phyloP scores from a whole-genome alignment of 2,888 invertebrate genomes.

The Arrhopalites spinosus region DNA sequence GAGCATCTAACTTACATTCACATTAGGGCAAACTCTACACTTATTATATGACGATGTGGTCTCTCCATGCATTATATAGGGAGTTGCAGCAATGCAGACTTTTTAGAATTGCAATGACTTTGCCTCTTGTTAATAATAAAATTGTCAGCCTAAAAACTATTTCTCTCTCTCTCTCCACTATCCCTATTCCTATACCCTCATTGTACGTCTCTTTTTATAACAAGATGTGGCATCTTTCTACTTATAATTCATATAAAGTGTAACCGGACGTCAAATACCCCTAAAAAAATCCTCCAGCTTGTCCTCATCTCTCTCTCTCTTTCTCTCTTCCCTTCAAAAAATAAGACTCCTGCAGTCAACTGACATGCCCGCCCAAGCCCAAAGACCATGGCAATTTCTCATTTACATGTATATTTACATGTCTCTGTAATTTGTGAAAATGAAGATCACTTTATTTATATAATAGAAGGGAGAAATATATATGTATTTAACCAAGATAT shows the following conservation, averaged over 20 bases:
- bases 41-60: not conserved
- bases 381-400: not conserved
- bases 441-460: no score
- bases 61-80: not conserved
- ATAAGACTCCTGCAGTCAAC: slow-evolving; percentile 9
- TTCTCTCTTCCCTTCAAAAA: not conserved
- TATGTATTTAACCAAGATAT: no score
- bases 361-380: slow-evolving; percentile 26
- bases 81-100: not conserved
- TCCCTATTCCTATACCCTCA: not conserved
- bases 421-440: no score
- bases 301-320: slow-evolving; percentile 15
- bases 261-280: slow-evolving; percentile 6
- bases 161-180: slow-evolving; percentile 5
- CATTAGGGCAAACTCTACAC: not conserved
- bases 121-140: not conserved
- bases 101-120: slow-evolving; percentile 1
- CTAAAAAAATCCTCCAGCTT: slow-evolving; percentile 14
- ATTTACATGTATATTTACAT: no score
- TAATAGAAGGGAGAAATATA: no score
- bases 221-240: not conserved
- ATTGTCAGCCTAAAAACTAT: not conserved
- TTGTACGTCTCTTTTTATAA: not conserved
- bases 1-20: not conserved
- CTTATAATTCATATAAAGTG: not conserved